Evolutionary conservation across 2,797 vertebrate species (phyloP).

Genomic region (Craterocephalus amniculus): DNA sequence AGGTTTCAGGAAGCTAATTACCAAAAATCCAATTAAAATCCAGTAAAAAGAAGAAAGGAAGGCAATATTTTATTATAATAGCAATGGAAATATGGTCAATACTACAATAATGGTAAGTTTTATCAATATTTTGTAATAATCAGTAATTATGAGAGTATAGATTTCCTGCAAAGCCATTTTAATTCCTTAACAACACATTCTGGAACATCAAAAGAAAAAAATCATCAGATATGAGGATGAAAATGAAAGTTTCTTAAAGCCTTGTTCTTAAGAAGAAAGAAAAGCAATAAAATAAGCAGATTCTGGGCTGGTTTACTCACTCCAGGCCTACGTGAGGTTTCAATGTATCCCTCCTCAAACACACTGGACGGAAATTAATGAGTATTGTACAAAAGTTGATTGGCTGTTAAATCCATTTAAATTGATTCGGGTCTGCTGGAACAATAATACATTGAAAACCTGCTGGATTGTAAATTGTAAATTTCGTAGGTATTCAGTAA

Average conservation of each 20-base stretch:
- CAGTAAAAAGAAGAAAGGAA: background rate
- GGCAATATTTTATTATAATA: too few species aligned
- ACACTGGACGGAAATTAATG: too few species aligned
- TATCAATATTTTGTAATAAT: background rate
- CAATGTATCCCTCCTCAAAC: too few species aligned
- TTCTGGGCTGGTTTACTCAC: background rate
- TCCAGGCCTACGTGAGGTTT: too few species aligned
- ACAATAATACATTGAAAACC: too few species aligned
- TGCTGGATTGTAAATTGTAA: too few species aligned
- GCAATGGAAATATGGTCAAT: too few species aligned
- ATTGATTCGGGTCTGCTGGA: too few species aligned
- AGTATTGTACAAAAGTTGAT: too few species aligned
- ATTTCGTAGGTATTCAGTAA: too few species aligned
- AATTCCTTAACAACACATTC: background rate
- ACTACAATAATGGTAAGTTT: too few species aligned
- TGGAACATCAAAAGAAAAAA: background rate
- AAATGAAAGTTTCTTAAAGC: background rate
- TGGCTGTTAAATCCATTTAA: too few species aligned
- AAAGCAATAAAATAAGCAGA: background rate
- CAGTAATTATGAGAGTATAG: background rate
- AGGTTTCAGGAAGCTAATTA: background rate
- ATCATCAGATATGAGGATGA: background rate
- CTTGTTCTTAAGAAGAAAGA: slow-evolving; percentile 4
- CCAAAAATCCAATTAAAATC: background rate
- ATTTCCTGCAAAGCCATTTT: background rate